Conservation (phyloP, 2,113 vertebrate species). For the Corythaeola cristata region DNA sequence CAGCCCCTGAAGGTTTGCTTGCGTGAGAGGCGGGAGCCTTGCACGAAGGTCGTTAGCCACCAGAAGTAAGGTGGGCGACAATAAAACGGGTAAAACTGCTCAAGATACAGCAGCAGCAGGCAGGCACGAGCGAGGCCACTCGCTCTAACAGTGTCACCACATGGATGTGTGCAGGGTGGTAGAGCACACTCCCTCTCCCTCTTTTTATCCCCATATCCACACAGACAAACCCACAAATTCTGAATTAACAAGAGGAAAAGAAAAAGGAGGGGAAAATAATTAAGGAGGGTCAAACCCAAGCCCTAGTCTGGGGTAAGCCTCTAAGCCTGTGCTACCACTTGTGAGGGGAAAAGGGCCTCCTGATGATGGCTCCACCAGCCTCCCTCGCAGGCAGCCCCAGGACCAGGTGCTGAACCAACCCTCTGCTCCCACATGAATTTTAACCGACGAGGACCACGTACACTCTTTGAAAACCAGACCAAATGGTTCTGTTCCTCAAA, state of each 20-base stretch:
- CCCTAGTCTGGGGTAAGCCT: neutral
- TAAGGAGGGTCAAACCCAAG: neutral
- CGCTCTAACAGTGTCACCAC: neutral
- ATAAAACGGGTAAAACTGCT: neutral
- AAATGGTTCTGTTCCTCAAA: neutral
- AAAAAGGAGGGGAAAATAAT: neutral
- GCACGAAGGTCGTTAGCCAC: neutral
- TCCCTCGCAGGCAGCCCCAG: neutral
- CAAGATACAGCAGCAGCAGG: neutral
- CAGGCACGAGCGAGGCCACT: neutral
- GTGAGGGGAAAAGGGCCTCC: neutral
- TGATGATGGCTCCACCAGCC: neutral
- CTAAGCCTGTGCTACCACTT: neutral
- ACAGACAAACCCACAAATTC: neutral
- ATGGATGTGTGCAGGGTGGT: rapidly evolving
- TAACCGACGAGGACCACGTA: neutral
- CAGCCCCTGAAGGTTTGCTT: neutral
- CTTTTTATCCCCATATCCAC: neutral
- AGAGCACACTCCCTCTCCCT: rapidly evolving
- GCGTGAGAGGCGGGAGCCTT: neutral
- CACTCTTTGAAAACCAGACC: neutral
- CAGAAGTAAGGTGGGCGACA: neutral
- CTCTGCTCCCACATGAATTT: neutral
- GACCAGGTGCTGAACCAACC: neutral
- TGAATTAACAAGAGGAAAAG: neutral